A percentile compares a stretch with the other conserved stretches of the same genome.
These are phyloP conservation scores for Phenganax marumi DNA, from an alignment of 92 coral and sea anemone genomes.

Conservation along the genomic window DNA sequence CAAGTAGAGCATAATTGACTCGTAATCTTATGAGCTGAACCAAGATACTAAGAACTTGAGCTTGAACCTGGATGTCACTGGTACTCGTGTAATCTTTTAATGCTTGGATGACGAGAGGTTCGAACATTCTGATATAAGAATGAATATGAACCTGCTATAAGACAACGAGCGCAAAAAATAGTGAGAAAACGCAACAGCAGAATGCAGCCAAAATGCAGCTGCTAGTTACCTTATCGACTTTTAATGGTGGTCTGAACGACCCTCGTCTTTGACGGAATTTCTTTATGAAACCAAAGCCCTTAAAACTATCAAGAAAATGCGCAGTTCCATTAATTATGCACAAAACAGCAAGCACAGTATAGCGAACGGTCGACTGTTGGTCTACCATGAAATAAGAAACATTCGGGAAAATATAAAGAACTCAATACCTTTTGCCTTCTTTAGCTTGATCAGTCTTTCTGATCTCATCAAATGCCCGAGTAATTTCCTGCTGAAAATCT, in stretches of 20 bases:
- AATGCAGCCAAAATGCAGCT: neutral
- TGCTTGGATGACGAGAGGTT: conserved; percentile 92
- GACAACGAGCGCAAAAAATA: neutral
- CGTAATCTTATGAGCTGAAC: conserved; percentile 85
- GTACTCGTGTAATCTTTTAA: conserved; percentile 91
- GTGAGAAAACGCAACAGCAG: too few relatives aligned
- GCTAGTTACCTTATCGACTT: conserved; percentile 80
- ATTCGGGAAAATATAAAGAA: neutral
- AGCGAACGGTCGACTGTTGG: too few relatives aligned
- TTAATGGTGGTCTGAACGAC: conserved; percentile 73
- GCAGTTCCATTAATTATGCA: neutral
- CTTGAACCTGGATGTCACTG: conserved; percentile 68
- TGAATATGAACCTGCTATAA: conserved; percentile 91
- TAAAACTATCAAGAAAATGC: conserved; percentile 21
- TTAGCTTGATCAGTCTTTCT: conserved; percentile 30
- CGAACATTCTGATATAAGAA: conserved; percentile 94
- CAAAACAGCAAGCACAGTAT: neutral
- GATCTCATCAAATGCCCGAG: conserved; percentile 65
- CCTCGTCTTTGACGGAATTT: conserved; percentile 73
- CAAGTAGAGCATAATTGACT: conserved; percentile 91
- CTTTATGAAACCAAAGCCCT: conserved; percentile 77
- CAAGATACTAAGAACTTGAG: conserved; percentile 87
- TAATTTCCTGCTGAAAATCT: conserved; percentile 55
- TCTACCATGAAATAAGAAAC: neutral
- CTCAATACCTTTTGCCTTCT: conserved; percentile 30